Evolutionary conservation across 2,888 invertebrate genomes (phyloP), one percentile per base, ranked within the genome.

Genomic region (Cephus pulcher): DNA sequence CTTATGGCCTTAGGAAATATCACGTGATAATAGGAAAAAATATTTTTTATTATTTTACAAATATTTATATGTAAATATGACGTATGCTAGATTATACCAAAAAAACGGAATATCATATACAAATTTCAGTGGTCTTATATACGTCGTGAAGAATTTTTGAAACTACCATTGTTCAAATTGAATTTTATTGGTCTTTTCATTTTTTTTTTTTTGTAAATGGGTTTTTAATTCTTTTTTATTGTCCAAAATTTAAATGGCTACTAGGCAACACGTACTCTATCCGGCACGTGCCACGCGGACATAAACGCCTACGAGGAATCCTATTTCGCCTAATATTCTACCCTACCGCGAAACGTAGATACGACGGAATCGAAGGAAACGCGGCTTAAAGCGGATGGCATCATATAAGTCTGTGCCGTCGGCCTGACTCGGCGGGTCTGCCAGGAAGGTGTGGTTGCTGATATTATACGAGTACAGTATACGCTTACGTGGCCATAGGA

Each of bases 401-500:
- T 71, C 30, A 0, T 71, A 71, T 12, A 23, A 32, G 71, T 32
- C 71, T 12, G 12, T 23, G 71, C 32, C 71, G 33, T 12, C 71
- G 71, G 71, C 30, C 6, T 56, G 56, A 56, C 23, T 56, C 56
- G 9, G 15, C 23, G 40, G 40, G 15, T 12, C 33, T 32, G 71
- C 32, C 32, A 71, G 71, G 71, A 71, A 33, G 71, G 71, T 71
- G 71, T 71, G 71, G 71, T 71, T 71, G 56, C 56, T 15, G 23
- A 56, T 56, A 56, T 56, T 56, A 56, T 56, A 56, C 56, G 56
- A 56, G 23, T 23, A 56, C 15, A 23, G 6, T 6, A 0, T 23
- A 23, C 56, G 9, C 23, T 23, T 6, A 6, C 2, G 56, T 56
- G 2, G 23, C 2, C 56, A 56, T 23, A 56, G 15, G 23, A 56